Conservation (phyloP, 2,888 invertebrate genomes). For the Mesochorus sp. region DNA sequence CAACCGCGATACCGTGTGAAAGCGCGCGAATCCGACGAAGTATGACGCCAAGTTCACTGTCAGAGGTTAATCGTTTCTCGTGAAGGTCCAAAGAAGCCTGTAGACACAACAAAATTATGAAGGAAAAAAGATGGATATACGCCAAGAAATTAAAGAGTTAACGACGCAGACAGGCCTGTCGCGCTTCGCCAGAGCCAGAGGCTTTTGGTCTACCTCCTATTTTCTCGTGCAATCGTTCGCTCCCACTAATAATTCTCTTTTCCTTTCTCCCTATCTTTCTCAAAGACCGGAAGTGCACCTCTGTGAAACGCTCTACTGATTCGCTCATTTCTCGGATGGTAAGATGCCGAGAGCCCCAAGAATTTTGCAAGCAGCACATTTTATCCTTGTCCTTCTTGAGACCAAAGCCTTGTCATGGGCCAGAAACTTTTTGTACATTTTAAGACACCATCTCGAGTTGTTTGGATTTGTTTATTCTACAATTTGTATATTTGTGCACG, state of each 20-base stretch:
- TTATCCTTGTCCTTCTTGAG: constrained; percentile 1
- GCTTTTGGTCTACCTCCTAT: too few species aligned
- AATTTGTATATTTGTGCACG: background rate
- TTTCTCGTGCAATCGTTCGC: constrained; percentile 49
- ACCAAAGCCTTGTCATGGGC: constrained; percentile 44
- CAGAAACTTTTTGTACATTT: constrained; percentile 44
- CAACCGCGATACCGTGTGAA: constrained; percentile 9
- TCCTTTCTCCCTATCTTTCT: constrained; percentile 9
- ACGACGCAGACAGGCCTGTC: constrained; percentile 33
- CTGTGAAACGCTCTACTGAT: constrained; percentile 55
- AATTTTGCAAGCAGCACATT: constrained; percentile 7
- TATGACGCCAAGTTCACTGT: constrained; percentile 19
- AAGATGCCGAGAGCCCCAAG: constrained; percentile 21
- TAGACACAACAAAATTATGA: background rate
- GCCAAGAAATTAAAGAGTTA: constrained; percentile 27
- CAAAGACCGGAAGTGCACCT: constrained; percentile 58
- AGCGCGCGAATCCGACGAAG: background rate
- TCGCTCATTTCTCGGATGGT: constrained; percentile 57
- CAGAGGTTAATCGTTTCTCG: constrained; percentile 4
- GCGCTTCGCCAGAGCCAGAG: constrained; percentile 39
- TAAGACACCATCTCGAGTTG: background rate
- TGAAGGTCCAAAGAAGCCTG: background rate
- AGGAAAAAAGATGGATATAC: background rate
- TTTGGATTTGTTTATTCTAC: background rate
- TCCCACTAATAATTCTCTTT: constrained; percentile 26